Conservation (phyloP, 2,888 invertebrate genomes). For the Agrotis ipsilon region DNA sequence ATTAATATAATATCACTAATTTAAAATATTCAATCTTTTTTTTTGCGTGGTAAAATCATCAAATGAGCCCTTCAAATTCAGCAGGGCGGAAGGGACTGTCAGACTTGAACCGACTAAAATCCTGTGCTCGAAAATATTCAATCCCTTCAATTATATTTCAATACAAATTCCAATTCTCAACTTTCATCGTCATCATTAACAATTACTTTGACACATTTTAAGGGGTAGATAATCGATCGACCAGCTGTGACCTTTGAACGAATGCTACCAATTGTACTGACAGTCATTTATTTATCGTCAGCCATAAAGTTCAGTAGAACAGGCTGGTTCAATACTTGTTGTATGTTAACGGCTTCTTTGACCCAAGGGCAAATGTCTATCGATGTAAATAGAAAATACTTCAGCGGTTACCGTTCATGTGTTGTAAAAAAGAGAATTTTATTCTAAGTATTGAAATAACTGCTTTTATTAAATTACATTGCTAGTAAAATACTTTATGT, state of each 20-base stretch:
- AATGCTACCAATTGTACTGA: constrained; percentile 44
- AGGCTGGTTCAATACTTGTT: constrained; percentile 46
- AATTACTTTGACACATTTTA: constrained; percentile 27
- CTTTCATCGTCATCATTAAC: background rate
- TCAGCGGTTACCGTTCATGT: constrained; percentile 30
- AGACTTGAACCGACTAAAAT: too few species aligned
- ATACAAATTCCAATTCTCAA: background rate
- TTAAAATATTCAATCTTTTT: too few species aligned
- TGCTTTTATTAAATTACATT: background rate
- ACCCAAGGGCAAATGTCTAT: constrained; percentile 55
- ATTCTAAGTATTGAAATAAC: constrained; percentile 2
- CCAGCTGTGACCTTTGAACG: constrained; percentile 51
- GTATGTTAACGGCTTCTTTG: constrained; percentile 57
- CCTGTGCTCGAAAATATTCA: too few species aligned
- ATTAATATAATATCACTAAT: too few species aligned
- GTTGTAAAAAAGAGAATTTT: constrained; percentile 19
- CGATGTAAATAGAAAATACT: constrained; percentile 53
- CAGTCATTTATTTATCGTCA: constrained; percentile 54
- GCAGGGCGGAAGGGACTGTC: too few species aligned
- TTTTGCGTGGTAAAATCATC: too few species aligned
- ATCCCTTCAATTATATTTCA: background rate
- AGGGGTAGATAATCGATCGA: constrained; percentile 39
- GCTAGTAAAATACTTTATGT: background rate
- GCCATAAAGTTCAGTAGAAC: constrained; percentile 54
- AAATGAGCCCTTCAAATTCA: too few species aligned